Evolutionary conservation across 2,888 invertebrate genomes (phyloP), one percentile per base, ranked within the genome.

Genomic region (Tuta absoluta): DNA sequence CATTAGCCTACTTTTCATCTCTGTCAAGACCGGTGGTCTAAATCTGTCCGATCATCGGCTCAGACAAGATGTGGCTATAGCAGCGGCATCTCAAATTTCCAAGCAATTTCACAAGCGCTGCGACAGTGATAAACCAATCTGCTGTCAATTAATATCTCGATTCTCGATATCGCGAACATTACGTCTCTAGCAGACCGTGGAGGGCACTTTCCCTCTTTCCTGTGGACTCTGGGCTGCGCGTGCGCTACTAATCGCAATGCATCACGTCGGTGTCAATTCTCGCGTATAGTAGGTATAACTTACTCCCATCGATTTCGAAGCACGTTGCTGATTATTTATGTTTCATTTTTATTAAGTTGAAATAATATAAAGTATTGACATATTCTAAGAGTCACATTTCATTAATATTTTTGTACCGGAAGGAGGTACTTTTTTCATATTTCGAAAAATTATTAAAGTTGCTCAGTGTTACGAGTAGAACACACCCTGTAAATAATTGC

Each of bases 141-240:
- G 28, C 28, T 24, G 56, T 56, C 56, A 56, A 56, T 56, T 56
- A 53, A 53, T 53, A 56, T 56, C 12, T 71, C 63, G 23, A 53
- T 23, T 56, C 12, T 71, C 63, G 23, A 53, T 23, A 53, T 19
- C 10, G 48, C 19, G 69, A 66, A 45, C 60, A 24, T 73, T 75
- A 72, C 74, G 70, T 78, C 76, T 80, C 72, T 76, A 72, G 17
- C 72, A 72, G 68, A 76, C 77, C 87, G 82, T 80, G 71, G 63
- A 72, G 65, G n/a, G 41, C 38, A 86, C 87, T 88, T 87, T 88
- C 88, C 82, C 86, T 82, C 82, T 87, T 82, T 83, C 80, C 83
- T 45, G 45, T 17, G 45, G 45, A 45, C 45, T 45, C 79, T 76
- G 75, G 75, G 73, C 77, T 76, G 75, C 75, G 73, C 77, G 78